These are phyloP conservation scores for Heliothis peltigera DNA, from an alignment of 2,888 invertebrate genomes.

Conservation along the genomic window DNA sequence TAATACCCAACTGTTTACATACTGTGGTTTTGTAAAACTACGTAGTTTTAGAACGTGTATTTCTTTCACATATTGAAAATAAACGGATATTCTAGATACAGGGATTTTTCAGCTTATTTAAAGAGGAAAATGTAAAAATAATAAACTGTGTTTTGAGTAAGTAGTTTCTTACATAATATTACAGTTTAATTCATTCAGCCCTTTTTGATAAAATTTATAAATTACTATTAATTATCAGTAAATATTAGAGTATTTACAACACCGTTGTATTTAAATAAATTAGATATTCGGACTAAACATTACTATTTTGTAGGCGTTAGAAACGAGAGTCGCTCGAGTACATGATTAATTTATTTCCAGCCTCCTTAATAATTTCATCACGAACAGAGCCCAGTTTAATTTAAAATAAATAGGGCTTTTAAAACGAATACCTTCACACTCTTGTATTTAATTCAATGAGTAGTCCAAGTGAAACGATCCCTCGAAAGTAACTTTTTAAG, in stretches of 20 bases:
- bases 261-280: slow-evolving; percentile 41
- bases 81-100: neutral
- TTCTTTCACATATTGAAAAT: neutral
- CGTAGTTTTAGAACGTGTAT: slow-evolving; percentile 14
- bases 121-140: neutral
- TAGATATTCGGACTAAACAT: slow-evolving; percentile 40
- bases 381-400: slow-evolving; percentile 59
- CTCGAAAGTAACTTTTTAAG: slow-evolving; percentile 26
- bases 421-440: slow-evolving; percentile 52
- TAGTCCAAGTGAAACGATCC: slow-evolving; percentile 25
- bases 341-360: slow-evolving; percentile 60
- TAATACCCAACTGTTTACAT: slow-evolving; percentile 35
- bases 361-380: slow-evolving; percentile 56
- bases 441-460: slow-evolving; percentile 55
- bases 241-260: slow-evolving; percentile 4
- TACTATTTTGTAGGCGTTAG: slow-evolving; percentile 50
- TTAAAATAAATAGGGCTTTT: slow-evolving; percentile 58
- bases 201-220: neutral
- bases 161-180: neutral
- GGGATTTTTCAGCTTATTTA: neutral
- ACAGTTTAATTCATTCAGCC: neutral
- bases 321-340: slow-evolving; percentile 44
- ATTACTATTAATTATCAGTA: too few relatives aligned
- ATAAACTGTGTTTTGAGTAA: neutral
- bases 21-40: slow-evolving; percentile 15